A percentile compares a stretch with the other conserved stretches of the same genome.
phyloP scores from a whole-genome alignment of 2,797 vertebrate species.

The Podarcis siculus region DNA sequence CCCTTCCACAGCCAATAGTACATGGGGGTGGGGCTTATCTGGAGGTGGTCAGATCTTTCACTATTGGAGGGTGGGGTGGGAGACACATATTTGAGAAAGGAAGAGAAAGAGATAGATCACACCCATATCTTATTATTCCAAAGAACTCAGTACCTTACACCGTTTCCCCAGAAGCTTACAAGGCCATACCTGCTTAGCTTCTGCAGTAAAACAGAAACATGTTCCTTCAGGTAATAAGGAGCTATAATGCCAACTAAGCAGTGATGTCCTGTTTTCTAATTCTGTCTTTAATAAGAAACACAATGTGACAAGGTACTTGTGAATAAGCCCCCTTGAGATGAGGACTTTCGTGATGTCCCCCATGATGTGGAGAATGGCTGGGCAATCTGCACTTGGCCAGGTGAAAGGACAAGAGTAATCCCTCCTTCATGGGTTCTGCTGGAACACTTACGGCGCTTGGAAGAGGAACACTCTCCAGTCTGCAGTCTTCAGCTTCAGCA shows the following conservation, averaged over 20 bases:
- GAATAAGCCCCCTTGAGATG: neutral
- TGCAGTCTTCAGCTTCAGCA: constrained; percentile 95
- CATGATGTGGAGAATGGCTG: neutral
- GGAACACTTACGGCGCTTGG: constrained; percentile 89
- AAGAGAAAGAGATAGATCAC: neutral
- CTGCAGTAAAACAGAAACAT: neutral
- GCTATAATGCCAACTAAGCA: neutral
- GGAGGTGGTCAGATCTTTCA: neutral
- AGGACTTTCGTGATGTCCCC: neutral
- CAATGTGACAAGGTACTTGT: neutral
- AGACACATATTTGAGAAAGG: neutral
- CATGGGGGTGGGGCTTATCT: neutral
- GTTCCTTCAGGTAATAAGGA: neutral
- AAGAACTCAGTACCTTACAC: neutral
- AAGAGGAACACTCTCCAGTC: constrained; percentile 98
- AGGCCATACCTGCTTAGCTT: neutral
- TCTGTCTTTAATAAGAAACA: neutral
- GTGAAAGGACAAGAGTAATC: neutral
- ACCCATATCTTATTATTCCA: neutral
- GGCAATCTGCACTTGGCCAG: neutral
- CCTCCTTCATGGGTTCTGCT: neutral
- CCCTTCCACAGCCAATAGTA: neutral
- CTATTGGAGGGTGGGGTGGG: too few species aligned
- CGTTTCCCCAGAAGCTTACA: neutral
- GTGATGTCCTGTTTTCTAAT: neutral